Evolutionary conservation across 1,140 invertebrate species (phyloP), one percentile per base, ranked within the genome.

Genomic region (Agraylea sexmaculata): DNA sequence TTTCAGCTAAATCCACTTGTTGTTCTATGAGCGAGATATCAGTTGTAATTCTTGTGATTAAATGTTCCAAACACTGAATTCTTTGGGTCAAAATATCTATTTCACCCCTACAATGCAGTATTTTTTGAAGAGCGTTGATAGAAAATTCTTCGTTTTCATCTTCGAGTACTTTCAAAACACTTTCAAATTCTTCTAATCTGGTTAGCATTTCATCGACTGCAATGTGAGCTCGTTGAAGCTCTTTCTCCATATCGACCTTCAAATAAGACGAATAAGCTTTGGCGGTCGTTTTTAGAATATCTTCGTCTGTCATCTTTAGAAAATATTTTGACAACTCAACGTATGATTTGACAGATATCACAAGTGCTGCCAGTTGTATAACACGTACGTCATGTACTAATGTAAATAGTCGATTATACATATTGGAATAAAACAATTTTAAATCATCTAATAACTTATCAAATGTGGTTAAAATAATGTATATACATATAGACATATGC

Each of bases 131-230:
- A 36, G 53, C 45, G 17, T 47, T 47, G 5, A 38, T 30, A 28
- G 51, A 53, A 34, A 60, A 64, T 18, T 66, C 57, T 33, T 53
- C 53, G 25, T 62, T 60, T 39, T 63, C 62, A 37, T 51, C 38
- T 50, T 64, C 59, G 13, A 69, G 55, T 51, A 69, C 64, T 50
- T 66, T 60, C 17, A 68, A 45, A 2, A 68, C 57, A 52, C 62
- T 67, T 5, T 57, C 56, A 37, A 68, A 53, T 51, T 68, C 67
- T 52, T 69, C 67, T 5, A 69, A 50, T 46, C 67, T 57, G 16
- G 65, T 69, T 28, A 68, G 52, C 60, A 68, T 67, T 42, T 66
- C 68, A 41, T 69, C 67, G 27, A 69, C 62, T 30, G 62, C 56
- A 55, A 66, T 58, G 55, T 68, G 64, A 15, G 68, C 53, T 11